phyloP scores from a whole-genome alignment of 2,888 invertebrate species.

The Agrochola circellaris region DNA sequence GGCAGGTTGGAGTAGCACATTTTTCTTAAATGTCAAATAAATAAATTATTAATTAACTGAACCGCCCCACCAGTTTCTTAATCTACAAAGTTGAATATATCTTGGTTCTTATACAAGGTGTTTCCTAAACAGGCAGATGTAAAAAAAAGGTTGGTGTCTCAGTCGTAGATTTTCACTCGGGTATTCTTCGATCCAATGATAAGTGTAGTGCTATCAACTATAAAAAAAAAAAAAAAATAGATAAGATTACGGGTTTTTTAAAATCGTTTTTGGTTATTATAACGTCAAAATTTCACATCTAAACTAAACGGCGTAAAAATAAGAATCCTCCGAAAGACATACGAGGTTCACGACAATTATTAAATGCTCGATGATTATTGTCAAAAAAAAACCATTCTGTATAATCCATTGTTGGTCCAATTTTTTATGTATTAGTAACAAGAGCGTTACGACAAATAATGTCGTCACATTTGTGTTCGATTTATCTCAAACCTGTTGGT shows the following conservation, averaged over 20 bases:
- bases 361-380: background rate
- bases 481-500: conserved; percentile 69
- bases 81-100: conserved; percentile 1
- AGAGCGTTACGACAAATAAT: conserved; percentile 61
- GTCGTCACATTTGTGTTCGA: conserved; percentile 69
- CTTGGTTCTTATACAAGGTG: background rate
- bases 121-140: background rate
- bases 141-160: background rate
- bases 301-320: no score
- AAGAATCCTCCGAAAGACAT: no score
- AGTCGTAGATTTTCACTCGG: no score
- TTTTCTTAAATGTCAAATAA: conserved; percentile 59
- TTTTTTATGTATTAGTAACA: conserved; percentile 40
- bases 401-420: conserved; percentile 7
- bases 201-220: no score
- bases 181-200: no score
- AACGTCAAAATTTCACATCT: no score
- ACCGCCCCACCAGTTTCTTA: background rate
- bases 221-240: no score
- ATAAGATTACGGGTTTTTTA: no score
- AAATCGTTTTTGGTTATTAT: no score
- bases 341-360: no score
- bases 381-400: background rate
- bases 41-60: conserved; percentile 37
- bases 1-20: conserved; percentile 12